These are phyloP conservation scores for Notamacropus eugenii DNA, from an alignment of 2,797 vertebrate species.

Conservation along the genomic window DNA sequence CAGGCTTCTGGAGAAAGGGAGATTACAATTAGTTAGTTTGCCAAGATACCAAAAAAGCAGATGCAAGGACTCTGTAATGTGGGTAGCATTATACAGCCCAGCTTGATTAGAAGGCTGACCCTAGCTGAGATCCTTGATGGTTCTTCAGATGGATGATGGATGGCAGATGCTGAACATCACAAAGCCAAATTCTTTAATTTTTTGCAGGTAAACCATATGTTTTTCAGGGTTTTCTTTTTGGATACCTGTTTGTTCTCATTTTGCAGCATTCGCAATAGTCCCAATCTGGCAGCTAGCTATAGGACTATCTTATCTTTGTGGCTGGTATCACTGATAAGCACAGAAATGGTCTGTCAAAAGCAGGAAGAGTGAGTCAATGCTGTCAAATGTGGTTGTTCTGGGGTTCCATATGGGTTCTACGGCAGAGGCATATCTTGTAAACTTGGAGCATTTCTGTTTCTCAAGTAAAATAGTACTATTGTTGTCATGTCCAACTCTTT, in stretches of 20 bases:
- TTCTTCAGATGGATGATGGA: slow-evolving; percentile 27
- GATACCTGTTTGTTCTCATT: neutral
- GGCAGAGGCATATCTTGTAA: neutral
- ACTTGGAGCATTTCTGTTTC: neutral
- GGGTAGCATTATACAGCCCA: neutral
- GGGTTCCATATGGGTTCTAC: neutral
- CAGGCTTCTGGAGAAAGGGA: slow-evolving; percentile 24
- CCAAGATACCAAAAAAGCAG: neutral
- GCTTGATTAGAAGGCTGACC: slow-evolving; percentile 29
- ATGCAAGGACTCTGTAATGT: neutral
- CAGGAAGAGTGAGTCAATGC: neutral
- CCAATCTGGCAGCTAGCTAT: neutral
- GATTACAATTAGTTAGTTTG: slow-evolving; percentile 21
- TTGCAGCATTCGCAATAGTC: neutral
- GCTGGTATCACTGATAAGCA: neutral
- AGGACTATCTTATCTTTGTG: neutral
- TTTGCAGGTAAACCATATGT: neutral
- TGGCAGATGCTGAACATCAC: neutral
- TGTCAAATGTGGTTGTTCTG: neutral
- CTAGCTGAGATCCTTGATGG: neutral
- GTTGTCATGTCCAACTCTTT: neutral
- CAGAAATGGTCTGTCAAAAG: neutral
- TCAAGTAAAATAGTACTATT: neutral
- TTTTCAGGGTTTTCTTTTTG: neutral
- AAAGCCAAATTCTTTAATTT: neutral